phyloP scores from a whole-genome alignment of 2,113 vertebrate genomes.

The Eonycteris spelaea region DNA sequence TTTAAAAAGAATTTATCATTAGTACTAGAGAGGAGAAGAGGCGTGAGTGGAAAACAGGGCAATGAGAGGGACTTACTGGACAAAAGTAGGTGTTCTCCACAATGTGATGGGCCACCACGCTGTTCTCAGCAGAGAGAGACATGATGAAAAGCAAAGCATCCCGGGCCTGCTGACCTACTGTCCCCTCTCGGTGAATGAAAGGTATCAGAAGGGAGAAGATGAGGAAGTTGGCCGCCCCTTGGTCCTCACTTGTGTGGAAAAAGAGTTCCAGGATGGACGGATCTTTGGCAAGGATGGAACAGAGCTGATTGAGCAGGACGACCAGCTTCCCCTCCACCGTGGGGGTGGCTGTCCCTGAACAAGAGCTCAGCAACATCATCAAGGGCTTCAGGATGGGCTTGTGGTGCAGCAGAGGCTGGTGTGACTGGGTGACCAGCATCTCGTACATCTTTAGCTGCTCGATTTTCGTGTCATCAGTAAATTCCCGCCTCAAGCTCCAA shows the following conservation, averaged over 20 bases:
- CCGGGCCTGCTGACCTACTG: constrained; percentile 95
- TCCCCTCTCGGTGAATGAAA: constrained; percentile 95
- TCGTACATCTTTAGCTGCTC: constrained; percentile 98
- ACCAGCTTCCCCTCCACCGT: constrained; percentile 92
- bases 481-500: constrained; percentile 95
- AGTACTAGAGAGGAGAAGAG: background rate
- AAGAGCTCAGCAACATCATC: constrained; percentile 97
- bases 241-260: constrained; percentile 98
- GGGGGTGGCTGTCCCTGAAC: constrained; percentile 86
- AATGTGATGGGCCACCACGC: constrained; percentile 91
- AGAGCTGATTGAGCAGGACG: constrained; percentile 93
- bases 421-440: constrained; percentile 93
- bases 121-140: constrained; percentile 96
- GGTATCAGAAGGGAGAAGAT: constrained; percentile 98
- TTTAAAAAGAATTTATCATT: background rate
- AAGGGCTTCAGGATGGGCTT: constrained; percentile 95
- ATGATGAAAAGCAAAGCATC: constrained; percentile 97
- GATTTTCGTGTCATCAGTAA: constrained; percentile 95
- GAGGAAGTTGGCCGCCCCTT: constrained; percentile 98
- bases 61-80: constrained; percentile 87
- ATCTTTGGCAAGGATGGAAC: constrained; percentile 95
- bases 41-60: background rate
- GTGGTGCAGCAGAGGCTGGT: constrained; percentile 95
- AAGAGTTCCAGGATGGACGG: constrained; percentile 95
- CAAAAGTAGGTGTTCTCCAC: constrained; percentile 97